These are phyloP conservation scores for Agrotis segetum DNA, from an alignment of 2,888 invertebrate species.

Conservation along the genomic window DNA sequence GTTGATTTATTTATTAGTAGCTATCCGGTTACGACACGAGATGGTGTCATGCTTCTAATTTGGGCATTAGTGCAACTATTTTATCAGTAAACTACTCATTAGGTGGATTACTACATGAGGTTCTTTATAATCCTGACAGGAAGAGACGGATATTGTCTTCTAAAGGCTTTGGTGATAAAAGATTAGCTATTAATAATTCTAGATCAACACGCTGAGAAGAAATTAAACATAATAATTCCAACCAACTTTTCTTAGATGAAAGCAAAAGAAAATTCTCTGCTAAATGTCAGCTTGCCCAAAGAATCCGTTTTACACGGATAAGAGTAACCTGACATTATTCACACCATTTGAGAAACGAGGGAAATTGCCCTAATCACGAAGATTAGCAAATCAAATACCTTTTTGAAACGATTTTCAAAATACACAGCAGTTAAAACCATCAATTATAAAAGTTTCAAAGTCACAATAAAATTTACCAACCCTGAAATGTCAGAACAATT, in stretches of 20 bases:
- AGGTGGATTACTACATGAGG: constrained; percentile 14
- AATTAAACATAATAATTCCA: neutral
- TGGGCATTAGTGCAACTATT: constrained; percentile 22
- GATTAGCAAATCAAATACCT: constrained; percentile 19
- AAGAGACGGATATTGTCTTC: constrained; percentile 10
- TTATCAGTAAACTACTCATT: constrained; percentile 22
- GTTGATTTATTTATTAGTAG: constrained; percentile 30
- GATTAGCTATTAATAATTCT: neutral
- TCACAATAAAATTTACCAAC: constrained; percentile 4
- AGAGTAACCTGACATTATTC: neutral
- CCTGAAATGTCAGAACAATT: constrained; percentile 32
- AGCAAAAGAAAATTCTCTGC: neutral
- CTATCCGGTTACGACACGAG: constrained; percentile 3
- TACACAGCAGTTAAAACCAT: constrained; percentile 4
- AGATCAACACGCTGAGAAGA: too few relatives aligned
- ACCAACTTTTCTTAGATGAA: too few relatives aligned
- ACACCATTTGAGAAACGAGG: constrained; percentile 1
- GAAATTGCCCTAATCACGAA: constrained; percentile 12
- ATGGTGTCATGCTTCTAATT: constrained; percentile 54
- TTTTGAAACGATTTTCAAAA: neutral
- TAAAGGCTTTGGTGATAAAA: neutral
- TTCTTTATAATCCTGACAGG: constrained; percentile 1
- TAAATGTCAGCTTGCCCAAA: neutral
- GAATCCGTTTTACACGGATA: neutral
- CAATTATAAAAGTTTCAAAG: neutral